Evolutionary conservation across 2,797 vertebrate genomes (phyloP).

Genomic region (Streptopelia turtur): DNA sequence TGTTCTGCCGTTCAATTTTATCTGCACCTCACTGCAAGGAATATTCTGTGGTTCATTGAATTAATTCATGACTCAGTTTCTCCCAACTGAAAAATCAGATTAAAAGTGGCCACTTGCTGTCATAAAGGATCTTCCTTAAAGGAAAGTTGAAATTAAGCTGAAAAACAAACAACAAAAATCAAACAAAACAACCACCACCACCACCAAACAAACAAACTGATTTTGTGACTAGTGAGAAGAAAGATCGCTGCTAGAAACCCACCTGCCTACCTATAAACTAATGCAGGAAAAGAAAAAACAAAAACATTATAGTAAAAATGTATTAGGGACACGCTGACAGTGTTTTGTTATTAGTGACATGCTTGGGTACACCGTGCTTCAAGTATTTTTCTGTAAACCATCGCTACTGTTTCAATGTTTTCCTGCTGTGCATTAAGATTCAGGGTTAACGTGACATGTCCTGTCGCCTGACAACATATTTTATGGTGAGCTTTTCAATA

Average conservation of each 20-base stretch:
- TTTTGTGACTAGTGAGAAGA: background rate
- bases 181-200: too few relatives aligned
- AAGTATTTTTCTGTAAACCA: background rate
- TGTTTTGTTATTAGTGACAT: background rate
- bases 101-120: background rate
- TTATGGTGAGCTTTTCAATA: background rate
- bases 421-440: background rate
- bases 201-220: background rate
- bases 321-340: background rate
- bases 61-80: background rate
- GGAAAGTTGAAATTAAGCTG: background rate
- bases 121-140: background rate
- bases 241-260: background rate
- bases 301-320: background rate
- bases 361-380: background rate
- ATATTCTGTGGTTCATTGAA: background rate
- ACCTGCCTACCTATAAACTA: background rate
- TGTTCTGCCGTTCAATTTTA: background rate
- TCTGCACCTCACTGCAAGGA: background rate
- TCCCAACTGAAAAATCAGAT: background rate
- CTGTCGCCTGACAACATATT: background rate
- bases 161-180: too few relatives aligned
- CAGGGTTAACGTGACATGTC: background rate
- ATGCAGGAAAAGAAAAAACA: background rate
- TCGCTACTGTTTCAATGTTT: background rate